A percentile compares a stretch with the other conserved stretches of the same genome.
Conservation (phyloP, 2,113 vertebrate species). For the Phocoena phocoena region DNA sequence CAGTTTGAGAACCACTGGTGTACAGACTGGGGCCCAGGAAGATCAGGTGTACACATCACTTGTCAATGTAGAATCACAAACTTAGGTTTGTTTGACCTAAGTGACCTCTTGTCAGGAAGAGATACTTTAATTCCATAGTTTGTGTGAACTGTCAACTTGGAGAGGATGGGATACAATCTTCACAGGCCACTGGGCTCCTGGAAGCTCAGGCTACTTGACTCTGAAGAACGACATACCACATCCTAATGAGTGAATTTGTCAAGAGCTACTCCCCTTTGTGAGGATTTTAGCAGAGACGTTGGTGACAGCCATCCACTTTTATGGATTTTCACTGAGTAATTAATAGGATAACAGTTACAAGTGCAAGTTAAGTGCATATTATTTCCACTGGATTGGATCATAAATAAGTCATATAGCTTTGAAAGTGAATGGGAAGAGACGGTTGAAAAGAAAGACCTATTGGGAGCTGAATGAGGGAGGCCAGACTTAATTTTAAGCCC, state of each 20-base stretch:
- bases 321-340: slow-evolving; percentile 66
- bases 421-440: slow-evolving; percentile 39
- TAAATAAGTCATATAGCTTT: slow-evolving; percentile 71
- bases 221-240: background rate
- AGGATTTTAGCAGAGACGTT: background rate
- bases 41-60: background rate
- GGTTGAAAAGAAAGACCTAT: slow-evolving; percentile 26
- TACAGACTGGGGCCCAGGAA: accelerated
- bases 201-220: background rate
- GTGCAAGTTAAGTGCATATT: slow-evolving; percentile 57
- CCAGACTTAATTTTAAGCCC: slow-evolving; percentile 9
- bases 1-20: background rate
- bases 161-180: background rate
- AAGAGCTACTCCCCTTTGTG: slow-evolving; percentile 22
- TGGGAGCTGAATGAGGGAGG: slow-evolving; percentile 43
- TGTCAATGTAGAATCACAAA: background rate
- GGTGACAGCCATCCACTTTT: slow-evolving; percentile 22
- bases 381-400: slow-evolving; percentile 66
- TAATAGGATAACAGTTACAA: slow-evolving; percentile 61
- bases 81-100: background rate
- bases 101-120: background rate
- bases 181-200: background rate
- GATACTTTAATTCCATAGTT: background rate
- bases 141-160: background rate
- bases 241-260: slow-evolving; percentile 35